Evolutionary conservation across 2,113 vertebrate species (phyloP).

Genomic region (Pithys albifrons): DNA sequence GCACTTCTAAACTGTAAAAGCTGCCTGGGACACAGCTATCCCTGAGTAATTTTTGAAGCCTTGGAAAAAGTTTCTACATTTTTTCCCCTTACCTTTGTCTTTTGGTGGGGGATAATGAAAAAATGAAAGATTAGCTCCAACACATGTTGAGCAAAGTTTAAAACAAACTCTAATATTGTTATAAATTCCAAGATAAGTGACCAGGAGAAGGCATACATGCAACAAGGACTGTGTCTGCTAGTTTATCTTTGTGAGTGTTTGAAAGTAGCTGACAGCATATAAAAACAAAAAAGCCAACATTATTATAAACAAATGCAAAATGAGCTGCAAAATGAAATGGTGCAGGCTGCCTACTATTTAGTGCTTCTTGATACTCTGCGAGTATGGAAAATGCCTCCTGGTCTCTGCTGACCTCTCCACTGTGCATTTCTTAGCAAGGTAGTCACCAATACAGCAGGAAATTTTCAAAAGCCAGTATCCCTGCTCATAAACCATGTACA

Average conservation of each 20-base stretch:
- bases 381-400: not conserved
- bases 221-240: not conserved
- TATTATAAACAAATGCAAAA: constrained; percentile 14
- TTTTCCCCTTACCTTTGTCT: not conserved
- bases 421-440: not conserved
- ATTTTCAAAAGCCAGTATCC: not conserved
- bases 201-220: not conserved
- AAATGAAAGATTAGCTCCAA: not conserved
- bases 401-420: not conserved
- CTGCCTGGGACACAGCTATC: not conserved
- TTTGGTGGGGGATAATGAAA: not conserved
- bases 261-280: constrained; percentile 8
- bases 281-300: constrained; percentile 35
- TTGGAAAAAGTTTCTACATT: not conserved
- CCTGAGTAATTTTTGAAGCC: not conserved
- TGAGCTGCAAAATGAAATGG: constrained; percentile 17
- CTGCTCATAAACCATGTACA: not conserved
- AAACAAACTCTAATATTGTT: not conserved
- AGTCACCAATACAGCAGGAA: not conserved
- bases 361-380: not conserved
- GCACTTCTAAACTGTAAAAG: not conserved
- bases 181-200: constrained; percentile 29
- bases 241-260: constrained; percentile 32
- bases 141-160: not conserved
- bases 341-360: not conserved